Evolutionary conservation across 2,797 vertebrate species (phyloP).

Genomic region (Bradypodion ventrale): DNA sequence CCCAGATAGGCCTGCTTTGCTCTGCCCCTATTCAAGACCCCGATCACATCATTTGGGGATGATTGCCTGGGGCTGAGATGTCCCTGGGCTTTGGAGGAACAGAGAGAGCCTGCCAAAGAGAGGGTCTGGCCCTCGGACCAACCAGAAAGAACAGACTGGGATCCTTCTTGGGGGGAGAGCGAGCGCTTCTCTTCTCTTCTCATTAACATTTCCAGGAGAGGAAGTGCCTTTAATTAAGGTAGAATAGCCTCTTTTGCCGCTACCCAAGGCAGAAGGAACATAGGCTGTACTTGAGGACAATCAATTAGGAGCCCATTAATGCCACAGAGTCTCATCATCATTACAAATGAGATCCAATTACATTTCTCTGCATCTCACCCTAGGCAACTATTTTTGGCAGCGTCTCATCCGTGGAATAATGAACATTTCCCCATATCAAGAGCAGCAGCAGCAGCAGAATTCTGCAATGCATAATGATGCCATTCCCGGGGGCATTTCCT

Average conservation of each 20-base stretch:
- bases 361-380: not conserved
- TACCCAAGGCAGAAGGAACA: not conserved
- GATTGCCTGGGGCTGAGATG: too few relatives aligned
- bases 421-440: not conserved
- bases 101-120: too few relatives aligned
- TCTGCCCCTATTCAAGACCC: not conserved
- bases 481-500: not conserved
- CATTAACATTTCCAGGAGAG: not conserved
- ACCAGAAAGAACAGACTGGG: too few relatives aligned
- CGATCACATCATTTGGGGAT: too few relatives aligned
- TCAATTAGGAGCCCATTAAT: conserved; percentile 3
- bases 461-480: not conserved
- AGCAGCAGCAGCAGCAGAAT: not conserved
- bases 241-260: not conserved
- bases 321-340: conserved; percentile 6
- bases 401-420: conserved; percentile 3
- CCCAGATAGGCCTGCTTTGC: not conserved
- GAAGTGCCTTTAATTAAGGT: not conserved
- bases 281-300: not conserved
- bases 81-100: too few relatives aligned
- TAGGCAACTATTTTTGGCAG: conserved; percentile 1
- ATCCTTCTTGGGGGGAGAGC: not conserved
- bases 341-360: conserved; percentile 19
- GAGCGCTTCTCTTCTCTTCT: not conserved
- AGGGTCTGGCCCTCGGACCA: too few relatives aligned